Evolutionary conservation across 2,888 invertebrate genomes (phyloP).

Genomic region (Carabus problematicus): DNA sequence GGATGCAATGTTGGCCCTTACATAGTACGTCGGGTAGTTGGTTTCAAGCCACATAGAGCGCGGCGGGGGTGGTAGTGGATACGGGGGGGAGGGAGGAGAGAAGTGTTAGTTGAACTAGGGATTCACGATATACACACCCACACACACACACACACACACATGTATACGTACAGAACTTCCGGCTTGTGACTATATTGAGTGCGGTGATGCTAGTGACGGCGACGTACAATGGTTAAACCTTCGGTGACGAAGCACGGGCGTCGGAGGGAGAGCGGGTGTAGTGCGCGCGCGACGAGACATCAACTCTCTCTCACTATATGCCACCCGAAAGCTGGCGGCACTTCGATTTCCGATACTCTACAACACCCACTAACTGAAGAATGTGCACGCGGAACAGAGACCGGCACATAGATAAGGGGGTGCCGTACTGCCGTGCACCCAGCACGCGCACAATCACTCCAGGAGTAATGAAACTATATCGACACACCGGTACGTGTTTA

Average conservation of each 20-base stretch:
- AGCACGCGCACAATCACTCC: too few relatives aligned
- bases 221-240: not conserved
- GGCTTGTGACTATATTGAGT: not conserved
- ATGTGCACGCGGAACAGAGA: not conserved
- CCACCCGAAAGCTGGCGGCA: constrained; percentile 5
- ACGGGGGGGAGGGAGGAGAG: not conserved
- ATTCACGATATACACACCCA: too few relatives aligned
- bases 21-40: too few relatives aligned
- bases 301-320: constrained; percentile 14
- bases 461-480: too few relatives aligned
- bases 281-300: constrained; percentile 2
- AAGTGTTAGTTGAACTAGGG: not conserved
- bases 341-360: constrained; percentile 26
- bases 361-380: not conserved
- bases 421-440: too few relatives aligned
- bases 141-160: not conserved
- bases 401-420: too few relatives aligned
- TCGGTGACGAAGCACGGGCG: not conserved
- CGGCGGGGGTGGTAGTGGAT: constrained; percentile 1
- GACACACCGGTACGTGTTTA: too few relatives aligned
- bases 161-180: constrained; percentile 11
- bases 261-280: not conserved
- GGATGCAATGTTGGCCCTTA: not conserved
- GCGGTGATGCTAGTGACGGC: not conserved
- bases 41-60: too few relatives aligned